phyloP scores from a whole-genome alignment of 1,140 invertebrate genomes.

The Asbolus verrucosus region DNA sequence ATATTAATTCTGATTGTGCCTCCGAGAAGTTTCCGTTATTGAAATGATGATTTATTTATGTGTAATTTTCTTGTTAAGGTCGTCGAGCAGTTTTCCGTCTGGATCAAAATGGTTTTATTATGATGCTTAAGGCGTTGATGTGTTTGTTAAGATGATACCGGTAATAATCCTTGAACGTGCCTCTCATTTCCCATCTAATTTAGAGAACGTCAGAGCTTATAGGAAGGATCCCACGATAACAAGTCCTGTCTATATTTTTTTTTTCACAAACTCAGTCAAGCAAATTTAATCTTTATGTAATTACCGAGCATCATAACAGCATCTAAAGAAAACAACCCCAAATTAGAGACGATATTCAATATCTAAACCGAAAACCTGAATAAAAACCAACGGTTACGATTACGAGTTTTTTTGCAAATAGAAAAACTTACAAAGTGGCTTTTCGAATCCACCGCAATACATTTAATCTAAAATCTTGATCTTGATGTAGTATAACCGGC shows the following conservation, averaged over 20 bases:
- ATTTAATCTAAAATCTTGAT: slow-evolving; percentile 1
- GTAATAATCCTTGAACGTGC: slow-evolving; percentile 33
- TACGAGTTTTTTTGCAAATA: neutral
- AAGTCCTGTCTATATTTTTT: slow-evolving; percentile 15
- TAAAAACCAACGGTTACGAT: neutral
- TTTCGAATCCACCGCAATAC: neutral
- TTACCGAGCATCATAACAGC: neutral
- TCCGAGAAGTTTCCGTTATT: too few species aligned
- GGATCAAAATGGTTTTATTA: too few species aligned
- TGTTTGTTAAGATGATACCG: slow-evolving; percentile 6
- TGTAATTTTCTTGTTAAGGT: too few species aligned
- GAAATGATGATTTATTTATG: too few species aligned
- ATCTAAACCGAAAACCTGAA: too few species aligned
- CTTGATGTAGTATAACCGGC: neutral
- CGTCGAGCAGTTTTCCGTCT: too few species aligned
- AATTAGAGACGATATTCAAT: too few species aligned
- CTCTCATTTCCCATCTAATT: slow-evolving; percentile 32
- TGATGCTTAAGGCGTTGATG: neutral
- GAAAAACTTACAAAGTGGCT: slow-evolving; percentile 1
- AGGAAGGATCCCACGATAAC: slow-evolving; percentile 5
- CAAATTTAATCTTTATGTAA: neutral
- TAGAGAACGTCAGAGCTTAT: slow-evolving; percentile 20
- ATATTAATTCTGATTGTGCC: too few species aligned
- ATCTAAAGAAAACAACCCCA: too few species aligned
- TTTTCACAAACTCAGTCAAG: neutral